Conservation (phyloP, 2,797 vertebrate genomes). For the Bovichtus diacanthus region DNA sequence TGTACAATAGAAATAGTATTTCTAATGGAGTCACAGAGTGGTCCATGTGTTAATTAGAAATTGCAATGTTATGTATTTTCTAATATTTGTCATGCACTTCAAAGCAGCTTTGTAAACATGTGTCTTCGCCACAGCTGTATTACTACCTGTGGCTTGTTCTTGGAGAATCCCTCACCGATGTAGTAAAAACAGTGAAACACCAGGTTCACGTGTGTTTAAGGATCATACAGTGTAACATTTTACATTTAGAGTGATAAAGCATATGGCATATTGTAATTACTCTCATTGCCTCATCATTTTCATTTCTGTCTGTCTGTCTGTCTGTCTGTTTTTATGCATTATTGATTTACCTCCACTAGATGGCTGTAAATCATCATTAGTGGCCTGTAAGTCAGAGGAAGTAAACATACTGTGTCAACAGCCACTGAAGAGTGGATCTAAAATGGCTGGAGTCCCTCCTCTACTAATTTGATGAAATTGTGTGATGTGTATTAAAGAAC, state of each 20-base stretch:
- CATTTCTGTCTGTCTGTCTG: not conserved
- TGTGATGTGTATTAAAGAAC: not conserved
- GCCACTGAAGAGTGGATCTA: not conserved
- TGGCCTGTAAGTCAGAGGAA: constrained; percentile 19
- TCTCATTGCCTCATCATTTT: not conserved
- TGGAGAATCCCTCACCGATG: not conserved
- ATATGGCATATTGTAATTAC: not conserved
- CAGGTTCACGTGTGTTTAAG: not conserved
- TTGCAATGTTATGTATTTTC: not conserved
- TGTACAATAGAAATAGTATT: too few species aligned
- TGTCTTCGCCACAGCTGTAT: not conserved
- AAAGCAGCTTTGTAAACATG: not conserved
- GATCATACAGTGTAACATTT: not conserved
- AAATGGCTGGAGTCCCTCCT: constrained; percentile 3
- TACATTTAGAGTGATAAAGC: not conserved
- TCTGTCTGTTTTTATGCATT: constrained; percentile 19
- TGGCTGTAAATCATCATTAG: constrained; percentile 61
- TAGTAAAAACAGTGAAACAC: not conserved
- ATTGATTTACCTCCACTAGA: constrained; percentile 67
- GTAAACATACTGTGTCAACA: not conserved
- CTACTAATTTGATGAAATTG: not conserved
- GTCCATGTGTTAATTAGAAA: not conserved
- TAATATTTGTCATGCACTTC: not conserved
- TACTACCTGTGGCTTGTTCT: not conserved
- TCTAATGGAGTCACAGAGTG: not conserved